Conservation (phyloP, 2,888 invertebrate genomes). For the Dromius quadrimaculatus region DNA sequence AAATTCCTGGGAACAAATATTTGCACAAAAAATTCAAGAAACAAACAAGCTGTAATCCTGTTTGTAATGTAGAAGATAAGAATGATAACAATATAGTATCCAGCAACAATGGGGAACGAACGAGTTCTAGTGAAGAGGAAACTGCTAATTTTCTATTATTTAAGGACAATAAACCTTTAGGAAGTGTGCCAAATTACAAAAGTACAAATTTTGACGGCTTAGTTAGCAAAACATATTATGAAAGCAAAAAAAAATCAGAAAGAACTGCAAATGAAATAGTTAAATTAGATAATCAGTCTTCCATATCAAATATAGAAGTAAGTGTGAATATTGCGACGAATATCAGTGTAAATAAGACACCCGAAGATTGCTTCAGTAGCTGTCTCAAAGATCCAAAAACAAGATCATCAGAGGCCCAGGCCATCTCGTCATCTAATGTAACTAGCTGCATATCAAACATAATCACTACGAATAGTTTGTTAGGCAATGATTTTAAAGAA, state of each 20-base stretch:
- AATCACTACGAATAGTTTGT: constrained; percentile 57
- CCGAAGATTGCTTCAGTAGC: constrained; percentile 10
- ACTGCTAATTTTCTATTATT: constrained; percentile 47
- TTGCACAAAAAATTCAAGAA: constrained; percentile 95
- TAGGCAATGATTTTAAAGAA: constrained; percentile 43
- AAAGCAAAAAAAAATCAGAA: constrained; percentile 4
- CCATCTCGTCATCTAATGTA: constrained; percentile 36
- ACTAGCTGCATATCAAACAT: constrained; percentile 64
- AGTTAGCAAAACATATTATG: constrained; percentile 53
- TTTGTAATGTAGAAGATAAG: constrained; percentile 60
- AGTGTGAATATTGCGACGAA: constrained; percentile 48
- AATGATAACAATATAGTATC: constrained; percentile 57
- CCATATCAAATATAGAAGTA: constrained; percentile 62
- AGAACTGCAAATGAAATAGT: constrained; percentile 20
- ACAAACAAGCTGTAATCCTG: constrained; percentile 74
- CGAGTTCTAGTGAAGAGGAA: constrained; percentile 30
- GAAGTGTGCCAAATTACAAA: constrained; percentile 62
- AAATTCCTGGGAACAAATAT: constrained; percentile 73
- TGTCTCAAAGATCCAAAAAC: constrained; percentile 22
- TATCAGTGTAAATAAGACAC: constrained; percentile 36
- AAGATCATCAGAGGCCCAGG: not conserved
- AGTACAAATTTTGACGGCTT: constrained; percentile 62
- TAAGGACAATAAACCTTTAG: constrained; percentile 59
- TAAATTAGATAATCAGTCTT: constrained; percentile 61
- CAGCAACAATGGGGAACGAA: constrained; percentile 19